A percentile compares a stretch with the other conserved stretches of the same genome.
Evolutionary conservation across 2,888 invertebrate species (phyloP).

Genomic region (Trisateles emortualis): DNA sequence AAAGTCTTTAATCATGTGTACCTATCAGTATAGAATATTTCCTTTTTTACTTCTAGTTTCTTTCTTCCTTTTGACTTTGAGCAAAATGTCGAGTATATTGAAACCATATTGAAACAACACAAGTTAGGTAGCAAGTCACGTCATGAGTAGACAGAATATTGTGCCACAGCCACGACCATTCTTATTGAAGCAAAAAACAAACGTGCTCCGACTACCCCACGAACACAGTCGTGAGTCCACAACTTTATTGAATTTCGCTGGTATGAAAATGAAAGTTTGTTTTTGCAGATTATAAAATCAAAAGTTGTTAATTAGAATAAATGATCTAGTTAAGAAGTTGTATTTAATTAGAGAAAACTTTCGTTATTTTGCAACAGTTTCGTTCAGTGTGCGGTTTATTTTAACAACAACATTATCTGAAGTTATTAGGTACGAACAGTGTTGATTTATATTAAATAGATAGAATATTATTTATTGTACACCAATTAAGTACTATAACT

Average conservation of each 20-base stretch:
- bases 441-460: too few relatives aligned
- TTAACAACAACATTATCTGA: slow-evolving; percentile 15
- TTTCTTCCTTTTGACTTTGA: too few relatives aligned
- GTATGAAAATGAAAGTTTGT: slow-evolving; percentile 25
- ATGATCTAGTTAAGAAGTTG: slow-evolving; percentile 36
- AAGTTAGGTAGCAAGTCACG: slow-evolving; percentile 10
- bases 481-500: too few relatives aligned
- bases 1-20: too few relatives aligned
- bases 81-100: slow-evolving; percentile 8
- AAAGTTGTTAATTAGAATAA: slow-evolving; percentile 40
- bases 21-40: too few relatives aligned
- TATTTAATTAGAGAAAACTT: slow-evolving; percentile 40
- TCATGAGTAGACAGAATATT: slow-evolving; percentile 21
- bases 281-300: slow-evolving; percentile 35
- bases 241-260: slow-evolving; percentile 24
- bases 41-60: too few relatives aligned
- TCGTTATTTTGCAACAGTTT: slow-evolving; percentile 28
- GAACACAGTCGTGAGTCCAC: slow-evolving; percentile 6
- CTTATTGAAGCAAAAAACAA: slow-evolving; percentile 20
- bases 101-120: slow-evolving; percentile 29
- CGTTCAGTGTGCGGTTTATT: slow-evolving; percentile 19
- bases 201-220: slow-evolving; percentile 22
- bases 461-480: too few relatives aligned
- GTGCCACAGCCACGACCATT: slow-evolving; percentile 13
- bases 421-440: too few relatives aligned